These are phyloP conservation scores for Alosa sapidissima DNA, from an alignment of 2,797 vertebrate genomes.

Conservation along the genomic window DNA sequence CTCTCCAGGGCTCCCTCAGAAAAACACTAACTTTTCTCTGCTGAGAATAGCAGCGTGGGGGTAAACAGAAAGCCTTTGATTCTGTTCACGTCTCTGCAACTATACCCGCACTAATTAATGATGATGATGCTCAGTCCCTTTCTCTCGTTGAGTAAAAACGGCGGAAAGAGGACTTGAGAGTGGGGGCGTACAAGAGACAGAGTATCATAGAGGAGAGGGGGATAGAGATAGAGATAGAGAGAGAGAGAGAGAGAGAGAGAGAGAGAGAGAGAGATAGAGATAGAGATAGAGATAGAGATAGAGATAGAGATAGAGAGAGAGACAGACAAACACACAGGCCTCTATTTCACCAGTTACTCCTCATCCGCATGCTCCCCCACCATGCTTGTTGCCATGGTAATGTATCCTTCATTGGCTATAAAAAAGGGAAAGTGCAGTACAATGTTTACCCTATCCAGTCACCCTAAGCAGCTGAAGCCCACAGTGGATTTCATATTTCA, in stretches of 20 bases:
- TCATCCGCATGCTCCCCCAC: conserved; percentile 17
- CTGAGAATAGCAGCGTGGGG: conserved; percentile 70
- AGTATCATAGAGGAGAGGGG: not conserved
- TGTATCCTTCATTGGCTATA: conserved; percentile 8
- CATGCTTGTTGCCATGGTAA: conserved; percentile 34
- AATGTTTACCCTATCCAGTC: not conserved
- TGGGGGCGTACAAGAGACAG: not conserved
- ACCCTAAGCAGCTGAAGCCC: not conserved
- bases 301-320: conserved; percentile 13
- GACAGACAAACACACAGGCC: not conserved
- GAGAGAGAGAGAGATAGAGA: not conserved
- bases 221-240: conserved; percentile 25
- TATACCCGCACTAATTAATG: conserved; percentile 45
- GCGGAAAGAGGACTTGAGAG: not conserved
- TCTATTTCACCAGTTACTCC: not conserved
- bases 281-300: not conserved
- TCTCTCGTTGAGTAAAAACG: not conserved
- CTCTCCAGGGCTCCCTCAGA: conserved; percentile 67
- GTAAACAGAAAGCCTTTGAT: conserved; percentile 77
- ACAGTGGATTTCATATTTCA: conserved; percentile 16
- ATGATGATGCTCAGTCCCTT: not conserved
- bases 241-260: not conserved
- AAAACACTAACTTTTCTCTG: conserved; percentile 36
- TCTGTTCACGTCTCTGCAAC: conserved; percentile 69
- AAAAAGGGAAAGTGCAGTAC: not conserved